These are phyloP conservation scores for Sphaeramia orbicularis DNA, from an alignment of 2,797 vertebrate genomes.

Conservation along the genomic window DNA sequence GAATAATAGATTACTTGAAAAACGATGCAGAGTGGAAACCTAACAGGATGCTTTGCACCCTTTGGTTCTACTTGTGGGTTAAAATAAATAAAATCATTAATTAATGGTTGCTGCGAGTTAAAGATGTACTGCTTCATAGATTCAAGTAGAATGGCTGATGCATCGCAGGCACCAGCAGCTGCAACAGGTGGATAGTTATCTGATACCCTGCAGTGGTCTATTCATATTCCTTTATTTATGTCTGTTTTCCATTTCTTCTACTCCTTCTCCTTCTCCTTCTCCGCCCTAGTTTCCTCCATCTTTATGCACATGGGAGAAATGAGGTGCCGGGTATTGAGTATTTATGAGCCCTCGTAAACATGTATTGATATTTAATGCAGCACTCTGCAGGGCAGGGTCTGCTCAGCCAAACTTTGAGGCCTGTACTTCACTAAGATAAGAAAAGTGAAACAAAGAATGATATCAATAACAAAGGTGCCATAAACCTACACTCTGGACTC, in stretches of 20 bases:
- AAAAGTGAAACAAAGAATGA: slow-evolving; percentile 71
- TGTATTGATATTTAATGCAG: slow-evolving; percentile 84
- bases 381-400: slow-evolving; percentile 69
- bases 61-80: slow-evolving; percentile 2
- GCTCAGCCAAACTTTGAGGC: slow-evolving; percentile 47
- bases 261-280: slow-evolving; percentile 5
- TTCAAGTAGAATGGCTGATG: slow-evolving; percentile 3
- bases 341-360: slow-evolving; percentile 80
- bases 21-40: slow-evolving; percentile 31
- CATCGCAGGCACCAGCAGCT: slow-evolving; percentile 16
- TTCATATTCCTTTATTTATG: slow-evolving; percentile 34
- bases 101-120: slow-evolving; percentile 19
- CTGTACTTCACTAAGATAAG: slow-evolving; percentile 47
- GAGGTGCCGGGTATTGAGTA: slow-evolving; percentile 19
- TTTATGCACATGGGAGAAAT: slow-evolving; percentile 39
- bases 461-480: slow-evolving; percentile 74
- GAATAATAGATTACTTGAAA: slow-evolving; percentile 58
- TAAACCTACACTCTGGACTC: slow-evolving; percentile 45
- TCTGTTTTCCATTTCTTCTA: slow-evolving; percentile 22
- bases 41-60: slow-evolving; percentile 11
- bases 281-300: slow-evolving; percentile 29
- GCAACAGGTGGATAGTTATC: slow-evolving; percentile 47
- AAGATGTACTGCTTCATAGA: slow-evolving; percentile 13
- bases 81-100: slow-evolving; percentile 41
- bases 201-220: slow-evolving; percentile 15